These are phyloP conservation scores for Augochlorella aurata DNA, from an alignment of 2,888 invertebrate genomes.

Conservation along the genomic window DNA sequence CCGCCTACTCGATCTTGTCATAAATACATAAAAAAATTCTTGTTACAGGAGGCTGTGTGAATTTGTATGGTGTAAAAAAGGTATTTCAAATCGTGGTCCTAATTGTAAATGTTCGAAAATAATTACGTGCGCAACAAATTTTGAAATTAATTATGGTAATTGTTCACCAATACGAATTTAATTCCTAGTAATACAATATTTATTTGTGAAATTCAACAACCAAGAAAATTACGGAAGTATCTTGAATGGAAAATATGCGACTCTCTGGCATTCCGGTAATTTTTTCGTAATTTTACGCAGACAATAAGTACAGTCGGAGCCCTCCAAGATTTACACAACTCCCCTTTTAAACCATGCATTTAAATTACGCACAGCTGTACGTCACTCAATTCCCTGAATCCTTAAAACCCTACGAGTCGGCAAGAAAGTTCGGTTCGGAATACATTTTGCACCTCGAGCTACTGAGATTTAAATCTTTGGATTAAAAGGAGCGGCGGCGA, in stretches of 20 bases:
- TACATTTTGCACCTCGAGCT: constrained; percentile 1
- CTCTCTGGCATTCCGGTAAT: background rate
- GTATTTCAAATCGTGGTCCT: too few relatives aligned
- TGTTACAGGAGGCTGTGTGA: too few relatives aligned
- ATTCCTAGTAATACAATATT: too few relatives aligned
- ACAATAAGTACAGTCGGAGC: constrained; percentile 10
- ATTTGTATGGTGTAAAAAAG: too few relatives aligned
- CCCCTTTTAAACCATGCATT: constrained; percentile 26
- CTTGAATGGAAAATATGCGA: too few relatives aligned
- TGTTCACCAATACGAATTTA: too few relatives aligned
- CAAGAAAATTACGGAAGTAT: too few relatives aligned
- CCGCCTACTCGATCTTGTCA: too few relatives aligned
- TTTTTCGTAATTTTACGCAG: background rate
- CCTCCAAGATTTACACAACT: constrained; percentile 17
- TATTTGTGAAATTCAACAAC: too few relatives aligned
- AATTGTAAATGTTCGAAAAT: too few relatives aligned
- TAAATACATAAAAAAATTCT: background rate
- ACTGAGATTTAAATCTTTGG: constrained; percentile 45
- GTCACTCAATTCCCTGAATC: constrained; percentile 32
- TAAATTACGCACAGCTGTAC: constrained; percentile 34
- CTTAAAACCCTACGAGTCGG: constrained; percentile 25
- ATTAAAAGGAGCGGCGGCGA: constrained; percentile 49
- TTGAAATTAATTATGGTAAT: too few relatives aligned
- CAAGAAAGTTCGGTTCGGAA: constrained; percentile 25
- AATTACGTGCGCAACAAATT: too few relatives aligned